Base-by-base conservation (phyloP, 2,888 invertebrate species). In the Heliothis peltigera region DNA sequence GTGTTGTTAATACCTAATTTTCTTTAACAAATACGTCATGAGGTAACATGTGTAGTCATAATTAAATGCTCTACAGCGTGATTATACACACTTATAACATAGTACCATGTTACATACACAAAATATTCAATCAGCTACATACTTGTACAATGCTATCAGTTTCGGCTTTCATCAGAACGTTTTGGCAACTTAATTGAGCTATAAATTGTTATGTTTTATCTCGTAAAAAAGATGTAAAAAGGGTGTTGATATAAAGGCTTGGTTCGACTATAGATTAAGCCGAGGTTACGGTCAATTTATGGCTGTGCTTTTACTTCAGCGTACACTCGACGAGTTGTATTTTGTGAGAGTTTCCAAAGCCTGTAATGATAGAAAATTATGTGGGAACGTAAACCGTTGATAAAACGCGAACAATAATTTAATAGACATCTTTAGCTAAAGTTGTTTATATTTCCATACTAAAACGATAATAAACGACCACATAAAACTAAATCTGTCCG, bases 191-290 rank as follows among this genome's bases (percentile, higher is more conserved):
- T 68, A 61, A 68, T 80, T 62, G 53, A 59, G 62, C 62, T 25
- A 35, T 77, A 68, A 68, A 65, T 65, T 62, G 63, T 73, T 62
- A 52, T 71, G 67, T 61, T 65, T 66, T 72, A 64, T 72, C 63
- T 73, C 75, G 74, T 78, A 80, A 75, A 77, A 74, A 74, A 67
- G 64, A 66, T 63, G 57, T 77, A 67, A 76, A 68, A 70, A 68
- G 60, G 70, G 64, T 75, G 70, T 67, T 73, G 64, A 83, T 77
- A 83, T 77, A 60, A 74, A 63, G 56, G 62, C 61, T 72, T 52
- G 53, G 49, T 51, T 67, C 64, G 55, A 72, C 70, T 66, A 39
- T 60, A 60, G 43, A 64, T 56, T 48, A 49, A 53, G 57, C 47
- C 57, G 39, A 68, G 52, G 58, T 65, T 68, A 68, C 47, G 32